A percentile compares a stretch with the other conserved stretches of the same genome.
phyloP scores from a whole-genome alignment of 2,113 vertebrate genomes.

The Plecturocebus donacophilus region DNA sequence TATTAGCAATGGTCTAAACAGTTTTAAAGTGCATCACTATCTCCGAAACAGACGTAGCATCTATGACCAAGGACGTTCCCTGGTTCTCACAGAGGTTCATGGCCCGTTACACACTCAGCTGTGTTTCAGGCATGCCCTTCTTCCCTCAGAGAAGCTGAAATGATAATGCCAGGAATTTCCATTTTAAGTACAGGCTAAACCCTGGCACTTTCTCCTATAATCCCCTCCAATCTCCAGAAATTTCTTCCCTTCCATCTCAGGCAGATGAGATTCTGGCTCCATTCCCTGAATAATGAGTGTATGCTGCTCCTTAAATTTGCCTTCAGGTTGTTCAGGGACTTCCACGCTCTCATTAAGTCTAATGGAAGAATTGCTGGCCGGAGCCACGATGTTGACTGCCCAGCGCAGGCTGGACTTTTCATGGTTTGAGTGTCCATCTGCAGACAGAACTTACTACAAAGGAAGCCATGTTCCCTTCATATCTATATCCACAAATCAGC shows the following conservation, averaged over 20 bases:
- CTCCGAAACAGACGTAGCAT: background rate
- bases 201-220: fast-evolving
- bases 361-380: background rate
- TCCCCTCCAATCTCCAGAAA: background rate
- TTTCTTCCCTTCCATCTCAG: background rate
- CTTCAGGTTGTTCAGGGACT: background rate
- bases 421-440: fast-evolving
- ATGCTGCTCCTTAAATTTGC: background rate
- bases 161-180: fast-evolving
- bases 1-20: background rate
- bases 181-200: fast-evolving
- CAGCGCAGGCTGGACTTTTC: fast-evolving
- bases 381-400: fast-evolving
- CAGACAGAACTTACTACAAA: background rate
- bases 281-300: no score
- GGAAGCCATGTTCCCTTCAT: background rate
- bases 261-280: no score
- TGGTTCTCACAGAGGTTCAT: fast-evolving
- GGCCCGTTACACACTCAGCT: background rate
- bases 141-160: background rate
- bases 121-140: background rate
- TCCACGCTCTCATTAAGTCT: background rate
- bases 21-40: background rate
- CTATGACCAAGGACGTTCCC: background rate
- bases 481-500: background rate